Evolutionary conservation across 2,888 invertebrate genomes (phyloP).

Genomic region (Lumbricus terrestris): DNA sequence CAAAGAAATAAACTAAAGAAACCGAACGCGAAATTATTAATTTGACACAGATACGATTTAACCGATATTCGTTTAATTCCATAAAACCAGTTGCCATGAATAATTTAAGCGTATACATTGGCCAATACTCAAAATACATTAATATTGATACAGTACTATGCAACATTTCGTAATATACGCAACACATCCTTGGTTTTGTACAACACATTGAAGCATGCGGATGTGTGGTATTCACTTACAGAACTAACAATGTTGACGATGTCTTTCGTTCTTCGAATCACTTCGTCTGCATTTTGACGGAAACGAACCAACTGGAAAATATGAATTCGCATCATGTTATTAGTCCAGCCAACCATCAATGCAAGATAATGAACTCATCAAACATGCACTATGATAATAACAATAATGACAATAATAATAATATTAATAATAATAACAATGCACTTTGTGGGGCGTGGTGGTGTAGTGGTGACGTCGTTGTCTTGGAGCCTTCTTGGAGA

Average conservation of each 20-base stretch:
- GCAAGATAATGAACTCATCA: neutral
- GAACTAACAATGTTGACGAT: slow-evolving; percentile 33
- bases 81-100: too few species aligned
- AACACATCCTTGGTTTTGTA: neutral
- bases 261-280: slow-evolving; percentile 29
- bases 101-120: too few species aligned
- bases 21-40: too few species aligned
- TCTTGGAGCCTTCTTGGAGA: too few species aligned
- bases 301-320: slow-evolving; percentile 22
- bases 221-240: slow-evolving; percentile 15
- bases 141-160: too few species aligned
- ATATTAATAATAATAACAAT: neutral
- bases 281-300: slow-evolving; percentile 21
- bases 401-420: neutral
- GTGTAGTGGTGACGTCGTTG: too few species aligned
- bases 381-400: neutral
- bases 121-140: too few species aligned
- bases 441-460: too few species aligned
- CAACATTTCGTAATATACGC: too few species aligned
- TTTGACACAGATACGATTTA: too few species aligned
- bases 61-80: too few species aligned
- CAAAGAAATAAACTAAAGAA: too few species aligned
- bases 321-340: neutral
- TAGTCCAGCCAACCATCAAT: neutral
- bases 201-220: neutral